phyloP scores from a whole-genome alignment of 92 coral and sea anemone species.

The Epizoanthus fatuus region DNA sequence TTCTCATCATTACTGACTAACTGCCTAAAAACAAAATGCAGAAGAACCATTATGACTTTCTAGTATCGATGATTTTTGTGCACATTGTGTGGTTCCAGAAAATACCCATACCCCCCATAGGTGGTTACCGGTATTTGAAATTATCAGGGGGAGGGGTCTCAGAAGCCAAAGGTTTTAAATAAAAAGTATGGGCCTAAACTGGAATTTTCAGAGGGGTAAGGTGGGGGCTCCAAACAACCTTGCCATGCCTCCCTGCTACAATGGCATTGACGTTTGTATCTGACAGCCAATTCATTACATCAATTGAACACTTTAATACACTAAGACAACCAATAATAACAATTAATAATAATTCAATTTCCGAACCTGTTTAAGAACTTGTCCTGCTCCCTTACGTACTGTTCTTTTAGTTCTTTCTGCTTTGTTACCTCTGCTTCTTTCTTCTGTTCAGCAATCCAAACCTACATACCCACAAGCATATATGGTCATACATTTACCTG shows the following conservation, averaged over 20 bases:
- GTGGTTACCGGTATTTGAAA: too few relatives aligned
- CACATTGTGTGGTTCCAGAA: neutral
- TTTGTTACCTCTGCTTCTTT: conserved; percentile 78
- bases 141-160: too few relatives aligned
- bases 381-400: conserved; percentile 92
- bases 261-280: too few relatives aligned
- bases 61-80: too few relatives aligned
- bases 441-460: conserved; percentile 99
- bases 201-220: too few relatives aligned
- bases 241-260: too few relatives aligned
- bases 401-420: conserved; percentile 88
- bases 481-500: too few relatives aligned
- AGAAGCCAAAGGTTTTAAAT: neutral
- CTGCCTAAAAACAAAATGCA: conserved; percentile 57
- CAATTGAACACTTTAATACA: neutral
- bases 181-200: neutral
- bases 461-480: conserved; percentile 40
- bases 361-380: conserved; percentile 92
- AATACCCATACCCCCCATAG: neutral
- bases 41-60: neutral
- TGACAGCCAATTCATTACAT: too few relatives aligned
- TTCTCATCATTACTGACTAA: conserved; percentile 96
- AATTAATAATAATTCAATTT: neutral
- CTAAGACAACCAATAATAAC: neutral
- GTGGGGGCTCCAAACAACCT: neutral